Conservation (phyloP, 2,797 vertebrate species). For the Orientallactaga sibirica region DNA sequence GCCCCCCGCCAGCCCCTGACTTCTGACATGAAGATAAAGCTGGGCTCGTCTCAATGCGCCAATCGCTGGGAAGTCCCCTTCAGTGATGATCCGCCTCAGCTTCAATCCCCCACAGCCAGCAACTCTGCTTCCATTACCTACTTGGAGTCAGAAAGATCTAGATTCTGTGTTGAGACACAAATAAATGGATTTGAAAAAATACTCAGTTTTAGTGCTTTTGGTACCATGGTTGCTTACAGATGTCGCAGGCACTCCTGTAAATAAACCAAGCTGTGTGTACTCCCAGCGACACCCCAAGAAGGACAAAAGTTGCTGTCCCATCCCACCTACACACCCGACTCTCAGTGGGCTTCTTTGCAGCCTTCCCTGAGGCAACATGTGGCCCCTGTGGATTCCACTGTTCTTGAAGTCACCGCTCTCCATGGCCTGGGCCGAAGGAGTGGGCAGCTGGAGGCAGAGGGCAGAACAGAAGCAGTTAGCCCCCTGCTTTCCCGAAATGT, state of each 20-base stretch:
- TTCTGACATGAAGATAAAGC: not conserved
- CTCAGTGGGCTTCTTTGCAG: slow-evolving; percentile 72
- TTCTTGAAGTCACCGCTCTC: slow-evolving; percentile 30
- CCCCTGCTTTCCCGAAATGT: not conserved
- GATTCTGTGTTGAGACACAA: slow-evolving; percentile 53
- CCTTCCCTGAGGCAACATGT: slow-evolving; percentile 74
- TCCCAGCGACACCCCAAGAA: slow-evolving; percentile 1
- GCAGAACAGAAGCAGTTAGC: not conserved
- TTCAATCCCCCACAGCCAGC: not conserved
- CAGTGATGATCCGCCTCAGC: not conserved
- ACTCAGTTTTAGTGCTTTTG: slow-evolving; percentile 49
- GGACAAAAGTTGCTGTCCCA: slow-evolving; percentile 72
- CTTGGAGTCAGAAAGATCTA: slow-evolving; percentile 61
- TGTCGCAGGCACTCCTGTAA: not conserved
- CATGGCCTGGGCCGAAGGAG: not conserved
- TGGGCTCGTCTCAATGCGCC: not conserved
- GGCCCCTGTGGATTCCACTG: slow-evolving; percentile 63
- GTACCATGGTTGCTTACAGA: not conserved
- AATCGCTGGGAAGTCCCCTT: not conserved
- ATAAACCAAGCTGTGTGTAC: not conserved
- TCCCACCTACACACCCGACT: slow-evolving; percentile 59
- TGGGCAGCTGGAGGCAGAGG: slow-evolving; percentile 1
- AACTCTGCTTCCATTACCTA: slow-evolving; percentile 61
- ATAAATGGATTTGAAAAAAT: slow-evolving; percentile 67
- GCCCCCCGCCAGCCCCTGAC: fast-evolving